phyloP scores from a whole-genome alignment of 2,888 invertebrate species.

The Drosophila antonietae region DNA sequence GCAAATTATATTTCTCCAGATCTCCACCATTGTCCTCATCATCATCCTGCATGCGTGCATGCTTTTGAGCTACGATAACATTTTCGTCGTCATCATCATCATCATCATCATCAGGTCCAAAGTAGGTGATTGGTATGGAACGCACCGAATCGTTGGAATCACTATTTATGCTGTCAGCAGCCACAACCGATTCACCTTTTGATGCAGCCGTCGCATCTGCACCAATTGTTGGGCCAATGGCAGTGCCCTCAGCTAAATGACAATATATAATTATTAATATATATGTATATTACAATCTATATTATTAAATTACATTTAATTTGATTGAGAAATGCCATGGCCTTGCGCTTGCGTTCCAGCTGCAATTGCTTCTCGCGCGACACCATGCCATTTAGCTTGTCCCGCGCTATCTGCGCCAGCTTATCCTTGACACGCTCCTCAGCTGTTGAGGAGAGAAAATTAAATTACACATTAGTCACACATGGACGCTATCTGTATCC shows the following conservation, averaged over 20 bases:
- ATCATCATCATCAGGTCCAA: slow-evolving; percentile 81
- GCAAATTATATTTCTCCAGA: slow-evolving; percentile 65
- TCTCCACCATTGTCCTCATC: slow-evolving; percentile 56
- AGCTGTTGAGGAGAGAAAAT: slow-evolving; percentile 70
- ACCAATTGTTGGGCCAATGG: neutral
- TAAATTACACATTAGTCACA: neutral
- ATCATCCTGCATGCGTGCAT: slow-evolving; percentile 16
- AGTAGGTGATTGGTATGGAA: slow-evolving; percentile 84
- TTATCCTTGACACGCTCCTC: slow-evolving; percentile 87
- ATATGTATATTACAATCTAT: neutral
- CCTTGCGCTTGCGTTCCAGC: slow-evolving; percentile 91
- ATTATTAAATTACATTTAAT: slow-evolving; percentile 80
- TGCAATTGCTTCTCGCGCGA: slow-evolving; percentile 87
- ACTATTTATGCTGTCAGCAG: slow-evolving; percentile 40
- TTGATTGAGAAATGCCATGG: slow-evolving; percentile 90
- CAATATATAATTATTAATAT: neutral
- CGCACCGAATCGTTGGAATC: slow-evolving; percentile 82
- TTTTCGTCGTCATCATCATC: slow-evolving; percentile 62
- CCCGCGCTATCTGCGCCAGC: slow-evolving; percentile 86
- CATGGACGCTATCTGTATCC: too few species aligned
- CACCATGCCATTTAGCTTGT: slow-evolving; percentile 87
- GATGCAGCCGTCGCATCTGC: slow-evolving; percentile 14
- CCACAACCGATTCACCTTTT: slow-evolving; percentile 11
- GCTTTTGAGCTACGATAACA: slow-evolving; percentile 29
- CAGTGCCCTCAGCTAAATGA: slow-evolving; percentile 50